Base-by-base conservation (phyloP, 1,140 invertebrate species). In the Gonatopus flavifemur region DNA sequence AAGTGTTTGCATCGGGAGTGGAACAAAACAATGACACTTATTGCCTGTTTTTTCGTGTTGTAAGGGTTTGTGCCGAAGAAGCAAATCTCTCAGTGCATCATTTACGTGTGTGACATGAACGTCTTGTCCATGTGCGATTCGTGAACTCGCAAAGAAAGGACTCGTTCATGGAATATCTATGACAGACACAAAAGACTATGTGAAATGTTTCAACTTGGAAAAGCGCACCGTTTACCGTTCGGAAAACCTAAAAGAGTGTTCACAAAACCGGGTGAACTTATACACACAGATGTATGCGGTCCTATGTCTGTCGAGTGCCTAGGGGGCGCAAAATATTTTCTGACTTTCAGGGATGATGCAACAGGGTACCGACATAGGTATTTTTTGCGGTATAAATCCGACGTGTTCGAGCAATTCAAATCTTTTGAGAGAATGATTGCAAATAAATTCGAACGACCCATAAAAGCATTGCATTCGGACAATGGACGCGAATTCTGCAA, bases 231-330 rank as follows among this genome's bases (percentile, higher is more conserved):
- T 15, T 13, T 49, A 12, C 35, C 48, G 9, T 59, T 59, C 38
- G n/a, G n/a, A n/a, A 37, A 44, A 36, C 20, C 18, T 19, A 8
- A 7, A 12, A 25, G 42, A 21, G 16, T 35, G 31, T 12, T 16
- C 3, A 31, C 20, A 36, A 28, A 28, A 4, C 42, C 38, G 7
- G 53, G 53, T 2, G 51, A 58, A 15, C 43, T 32, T 16, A 32
- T 59, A n/a, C 49, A 61, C 33, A 25, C 39, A 5, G 58, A 61
- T 13, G 15, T 57, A 22, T 61, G 58, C 28, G 55, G 54, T 12
- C 41, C 46, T 0, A 49, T 61, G 20, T 21, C 41, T 7, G 24
- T 18, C 4, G 19, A 39, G 31, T 53, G 47, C 1, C 28, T 50
- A 1, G 50, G 38, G 3, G 44, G 51, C 2, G 15, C 42, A 1